Evolutionary conservation across 2,888 invertebrate genomes (phyloP).

Genomic region (Chrysopilus asiliformis): DNA sequence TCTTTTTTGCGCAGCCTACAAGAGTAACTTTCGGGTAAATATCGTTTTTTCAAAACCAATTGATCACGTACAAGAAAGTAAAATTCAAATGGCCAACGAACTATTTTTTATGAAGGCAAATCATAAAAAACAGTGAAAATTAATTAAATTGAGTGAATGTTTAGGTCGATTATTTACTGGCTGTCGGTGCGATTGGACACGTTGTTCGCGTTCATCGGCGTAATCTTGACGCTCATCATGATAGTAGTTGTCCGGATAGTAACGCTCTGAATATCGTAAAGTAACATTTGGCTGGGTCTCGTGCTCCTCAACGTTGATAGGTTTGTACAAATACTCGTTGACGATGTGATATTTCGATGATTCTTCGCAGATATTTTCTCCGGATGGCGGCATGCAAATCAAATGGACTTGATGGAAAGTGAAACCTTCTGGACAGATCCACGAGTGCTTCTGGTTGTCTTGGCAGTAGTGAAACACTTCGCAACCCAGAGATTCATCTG

Average conservation of each 20-base stretch:
- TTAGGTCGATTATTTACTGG: conserved; percentile 19
- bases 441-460: conserved; percentile 77
- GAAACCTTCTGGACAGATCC: conserved; percentile 87
- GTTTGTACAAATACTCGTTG: conserved; percentile 83
- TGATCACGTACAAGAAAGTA: no score
- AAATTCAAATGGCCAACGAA: no score
- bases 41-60: no score
- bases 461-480: conserved; percentile 92
- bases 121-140: no score
- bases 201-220: conserved; percentile 30
- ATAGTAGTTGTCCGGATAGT: conserved; percentile 68
- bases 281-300: conserved; percentile 69
- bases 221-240: conserved; percentile 41
- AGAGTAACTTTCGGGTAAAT: no score
- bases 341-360: conserved; percentile 84
- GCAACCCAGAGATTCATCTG: conserved; percentile 75
- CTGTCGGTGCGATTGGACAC: conserved; percentile 27
- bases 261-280: conserved; percentile 67
- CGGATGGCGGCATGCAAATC: conserved; percentile 84
- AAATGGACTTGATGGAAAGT: conserved; percentile 61
- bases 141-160: neutral
- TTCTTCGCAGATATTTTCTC: conserved; percentile 78
- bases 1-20: no score
- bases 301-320: conserved; percentile 70
- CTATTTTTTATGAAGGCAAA: no score